Evolutionary conservation across 2,113 vertebrate genomes (phyloP), one percentile per base, ranked within the genome.

Genomic region (Nycticebus coucang): DNA sequence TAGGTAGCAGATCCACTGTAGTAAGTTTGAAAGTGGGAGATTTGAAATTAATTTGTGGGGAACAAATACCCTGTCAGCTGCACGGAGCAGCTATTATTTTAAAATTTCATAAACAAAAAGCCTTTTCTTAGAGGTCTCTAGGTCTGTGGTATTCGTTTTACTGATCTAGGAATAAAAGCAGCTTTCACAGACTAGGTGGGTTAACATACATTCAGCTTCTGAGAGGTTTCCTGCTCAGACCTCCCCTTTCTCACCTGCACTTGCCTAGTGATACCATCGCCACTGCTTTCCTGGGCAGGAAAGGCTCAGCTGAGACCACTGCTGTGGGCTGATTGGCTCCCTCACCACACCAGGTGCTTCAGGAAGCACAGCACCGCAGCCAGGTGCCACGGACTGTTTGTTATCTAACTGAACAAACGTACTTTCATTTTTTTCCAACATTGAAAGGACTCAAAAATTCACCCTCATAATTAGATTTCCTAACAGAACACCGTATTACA

Each of bases 331-430:
- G 57, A 7, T 11, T 59, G 21, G 66, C 12, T 41, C 8, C 64
- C 60, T 7, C 33, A 3, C 30, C 21, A 0, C 17, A 57, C 41
- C 1, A 24, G 41, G 66, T 18, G 12, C 13, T 2, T 0, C 4
- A 14, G 50, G 57, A 64, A 24, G 15, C 28, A 5, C 7, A 1
- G n/a, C 0, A 1, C 30, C 3, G 1, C 3, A 26, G 11, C 50
- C 53, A n/a, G 14, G 13, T 5, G 30, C 33, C 4, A 7, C 5
- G 9, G 2, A 4, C 28, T 11, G 4, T 41, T 55, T 11, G 4
- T 41, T 55, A 17, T 37, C 7, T 28, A 41, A 28, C 62, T 18
- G 17, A 14, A 7, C 53, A 59, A 13, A 59, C 5, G 11, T 12
- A 64, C 26, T 82, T 75, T 50, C 41, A 45, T 89, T 72, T 53